These are phyloP conservation scores for Ceratina australensis DNA, from an alignment of 1,140 invertebrate species.

Conservation along the genomic window DNA sequence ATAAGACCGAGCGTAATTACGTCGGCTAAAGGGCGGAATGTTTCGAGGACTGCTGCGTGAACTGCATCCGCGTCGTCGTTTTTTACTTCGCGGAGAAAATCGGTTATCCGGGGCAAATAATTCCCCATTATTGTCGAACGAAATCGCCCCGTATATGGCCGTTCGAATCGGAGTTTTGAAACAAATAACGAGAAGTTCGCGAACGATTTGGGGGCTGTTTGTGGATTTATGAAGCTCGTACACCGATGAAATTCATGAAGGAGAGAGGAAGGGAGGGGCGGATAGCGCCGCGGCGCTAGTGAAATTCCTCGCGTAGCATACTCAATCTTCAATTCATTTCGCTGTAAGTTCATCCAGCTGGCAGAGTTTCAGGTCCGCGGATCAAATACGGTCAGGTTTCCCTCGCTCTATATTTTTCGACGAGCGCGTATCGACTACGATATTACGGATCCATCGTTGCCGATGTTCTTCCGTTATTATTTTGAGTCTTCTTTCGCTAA, in stretches of 20 bases:
- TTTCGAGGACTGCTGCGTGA: slow-evolving; percentile 13
- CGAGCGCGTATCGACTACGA: background rate
- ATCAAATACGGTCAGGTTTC: slow-evolving; percentile 43
- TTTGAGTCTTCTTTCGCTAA: background rate
- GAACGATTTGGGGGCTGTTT: slow-evolving; percentile 40
- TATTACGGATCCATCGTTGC: slow-evolving; percentile 9
- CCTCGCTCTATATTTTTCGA: slow-evolving; percentile 21
- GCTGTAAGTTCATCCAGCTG: slow-evolving; percentile 54
- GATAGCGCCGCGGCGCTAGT: slow-evolving; percentile 4
- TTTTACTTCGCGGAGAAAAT: too few relatives aligned
- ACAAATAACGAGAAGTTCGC: slow-evolving; percentile 22
- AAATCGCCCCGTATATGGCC: slow-evolving; percentile 12
- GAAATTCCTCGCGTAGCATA: slow-evolving; percentile 42
- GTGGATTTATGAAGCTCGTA: slow-evolving; percentile 45
- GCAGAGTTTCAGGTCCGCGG: slow-evolving; percentile 57
- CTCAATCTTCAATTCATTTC: slow-evolving; percentile 60
- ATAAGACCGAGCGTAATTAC: slow-evolving; percentile 39
- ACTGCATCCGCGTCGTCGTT: too few relatives aligned
- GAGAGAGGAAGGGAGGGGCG: background rate
- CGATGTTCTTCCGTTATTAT: slow-evolving; percentile 6
- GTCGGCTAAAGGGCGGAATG: slow-evolving; percentile 11
- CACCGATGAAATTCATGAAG: slow-evolving; percentile 49
- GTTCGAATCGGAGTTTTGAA: slow-evolving; percentile 26
- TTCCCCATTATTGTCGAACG: slow-evolving; percentile 20
- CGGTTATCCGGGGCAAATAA: background rate